phyloP scores from a whole-genome alignment of 2,797 vertebrate species.

The Acipenser transmontanus region DNA sequence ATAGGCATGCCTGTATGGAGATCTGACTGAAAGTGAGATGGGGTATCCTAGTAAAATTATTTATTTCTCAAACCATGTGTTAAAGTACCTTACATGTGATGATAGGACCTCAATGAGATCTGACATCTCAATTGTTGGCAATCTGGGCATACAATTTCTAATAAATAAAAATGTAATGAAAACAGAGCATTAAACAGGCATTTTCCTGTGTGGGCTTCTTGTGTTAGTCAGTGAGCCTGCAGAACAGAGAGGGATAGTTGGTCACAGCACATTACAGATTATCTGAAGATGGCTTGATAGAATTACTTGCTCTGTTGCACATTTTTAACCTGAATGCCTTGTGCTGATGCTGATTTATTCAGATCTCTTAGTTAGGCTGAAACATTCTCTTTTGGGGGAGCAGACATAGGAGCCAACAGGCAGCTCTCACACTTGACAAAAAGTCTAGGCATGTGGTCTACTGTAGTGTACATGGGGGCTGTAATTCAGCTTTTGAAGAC shows the following conservation, averaged over 20 bases:
- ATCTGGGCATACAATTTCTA: not conserved
- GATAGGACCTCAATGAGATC: not conserved
- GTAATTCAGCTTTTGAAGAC: too few species aligned
- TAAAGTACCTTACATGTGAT: too few species aligned
- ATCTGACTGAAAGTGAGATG: too few species aligned
- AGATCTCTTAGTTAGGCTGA: too few species aligned
- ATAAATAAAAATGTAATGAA: not conserved
- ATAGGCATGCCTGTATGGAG: too few species aligned
- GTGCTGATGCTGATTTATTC: not conserved
- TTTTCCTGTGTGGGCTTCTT: not conserved
- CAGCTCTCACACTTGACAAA: too few species aligned
- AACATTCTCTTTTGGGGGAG: too few species aligned
- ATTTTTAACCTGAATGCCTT: not conserved
- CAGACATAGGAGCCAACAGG: too few species aligned
- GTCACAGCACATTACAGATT: not conserved
- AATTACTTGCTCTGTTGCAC: not conserved
- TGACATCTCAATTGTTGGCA: not conserved
- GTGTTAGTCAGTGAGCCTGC: not conserved
- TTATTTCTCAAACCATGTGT: too few species aligned
- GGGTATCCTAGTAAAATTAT: too few species aligned
- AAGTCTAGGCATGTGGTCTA: too few species aligned
- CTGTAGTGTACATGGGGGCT: too few species aligned
- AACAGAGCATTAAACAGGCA: not conserved
- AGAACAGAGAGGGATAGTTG: not conserved
- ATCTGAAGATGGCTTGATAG: not conserved